Conservation (phyloP, 1,140 invertebrate species). For the Macrobrachium nipponense region DNA sequence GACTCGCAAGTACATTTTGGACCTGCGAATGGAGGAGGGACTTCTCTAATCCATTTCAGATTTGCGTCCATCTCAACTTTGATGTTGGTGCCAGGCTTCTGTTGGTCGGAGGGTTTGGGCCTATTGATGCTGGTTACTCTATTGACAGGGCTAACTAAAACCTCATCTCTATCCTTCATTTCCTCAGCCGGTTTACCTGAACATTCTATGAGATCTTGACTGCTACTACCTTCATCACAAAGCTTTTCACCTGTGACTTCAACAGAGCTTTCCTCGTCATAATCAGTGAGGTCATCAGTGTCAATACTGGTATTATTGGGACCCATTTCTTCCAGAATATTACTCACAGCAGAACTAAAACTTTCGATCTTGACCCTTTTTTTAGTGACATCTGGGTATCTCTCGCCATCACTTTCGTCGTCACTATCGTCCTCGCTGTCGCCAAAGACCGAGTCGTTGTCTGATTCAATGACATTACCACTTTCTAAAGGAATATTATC, state of each 20-base stretch:
- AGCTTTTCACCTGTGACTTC: no score
- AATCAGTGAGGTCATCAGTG: no score
- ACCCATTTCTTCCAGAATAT: no score
- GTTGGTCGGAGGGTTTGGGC: no score
- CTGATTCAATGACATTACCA: neutral
- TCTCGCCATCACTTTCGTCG: neutral
- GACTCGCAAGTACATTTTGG: slow-evolving; percentile 29
- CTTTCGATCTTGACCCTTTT: neutral
- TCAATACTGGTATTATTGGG: no score
- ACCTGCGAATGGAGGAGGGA: slow-evolving; percentile 23
- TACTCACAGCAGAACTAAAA: no score
- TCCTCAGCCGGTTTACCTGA: no score
- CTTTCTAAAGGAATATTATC: no score
- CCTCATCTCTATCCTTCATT: neutral
- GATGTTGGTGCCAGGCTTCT: neutral
- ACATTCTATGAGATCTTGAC: no score
- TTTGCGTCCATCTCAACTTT: neutral
- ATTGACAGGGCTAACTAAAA: neutral
- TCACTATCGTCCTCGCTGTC: neutral
- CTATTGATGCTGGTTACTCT: no score
- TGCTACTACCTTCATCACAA: no score
- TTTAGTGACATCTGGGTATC: neutral
- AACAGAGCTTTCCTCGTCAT: no score
- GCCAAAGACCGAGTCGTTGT: neutral
- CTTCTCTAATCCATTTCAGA: slow-evolving; percentile 16